A percentile compares a stretch with the other conserved stretches of the same genome.
Evolutionary conservation across 2,888 invertebrate genomes (phyloP).

Genomic region (Chydorus sphaericus): DNA sequence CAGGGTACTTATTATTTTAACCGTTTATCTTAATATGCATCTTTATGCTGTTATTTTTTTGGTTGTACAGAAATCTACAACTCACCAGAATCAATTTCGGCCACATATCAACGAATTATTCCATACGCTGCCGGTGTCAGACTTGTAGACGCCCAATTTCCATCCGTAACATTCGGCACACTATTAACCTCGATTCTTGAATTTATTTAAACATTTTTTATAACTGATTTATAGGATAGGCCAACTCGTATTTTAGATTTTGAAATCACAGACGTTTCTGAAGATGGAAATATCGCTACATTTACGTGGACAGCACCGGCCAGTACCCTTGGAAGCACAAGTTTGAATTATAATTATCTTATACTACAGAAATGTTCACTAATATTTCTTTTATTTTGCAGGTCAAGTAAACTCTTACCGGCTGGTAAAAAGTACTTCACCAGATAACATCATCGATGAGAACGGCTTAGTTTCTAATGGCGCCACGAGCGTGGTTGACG

Average conservation of each 20-base stretch:
- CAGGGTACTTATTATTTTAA: not conserved
- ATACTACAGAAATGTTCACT: no score
- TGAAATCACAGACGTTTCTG: not conserved
- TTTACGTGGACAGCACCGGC: not conserved
- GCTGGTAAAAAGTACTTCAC: not conserved
- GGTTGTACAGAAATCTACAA: not conserved
- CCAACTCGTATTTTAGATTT: constrained; percentile 5
- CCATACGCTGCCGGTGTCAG: not conserved
- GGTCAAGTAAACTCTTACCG: not conserved
- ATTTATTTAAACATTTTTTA: not conserved
- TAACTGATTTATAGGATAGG: not conserved
- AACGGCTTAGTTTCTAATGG: not conserved
- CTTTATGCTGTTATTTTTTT: no score
- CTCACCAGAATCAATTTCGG: not conserved
- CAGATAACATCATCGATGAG: not conserved
- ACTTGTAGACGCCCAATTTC: not conserved
- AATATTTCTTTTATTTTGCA: not conserved
- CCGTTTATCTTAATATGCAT: no score
- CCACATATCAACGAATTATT: not conserved
- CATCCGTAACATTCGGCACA: not conserved
- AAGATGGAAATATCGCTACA: not conserved
- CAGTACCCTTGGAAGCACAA: no score
- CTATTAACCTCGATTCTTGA: not conserved
- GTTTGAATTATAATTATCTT: no score
- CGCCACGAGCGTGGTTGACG: not conserved